Evolutionary conservation across 1,140 invertebrate genomes (phyloP).

Genomic region (Coelopa frigida): DNA sequence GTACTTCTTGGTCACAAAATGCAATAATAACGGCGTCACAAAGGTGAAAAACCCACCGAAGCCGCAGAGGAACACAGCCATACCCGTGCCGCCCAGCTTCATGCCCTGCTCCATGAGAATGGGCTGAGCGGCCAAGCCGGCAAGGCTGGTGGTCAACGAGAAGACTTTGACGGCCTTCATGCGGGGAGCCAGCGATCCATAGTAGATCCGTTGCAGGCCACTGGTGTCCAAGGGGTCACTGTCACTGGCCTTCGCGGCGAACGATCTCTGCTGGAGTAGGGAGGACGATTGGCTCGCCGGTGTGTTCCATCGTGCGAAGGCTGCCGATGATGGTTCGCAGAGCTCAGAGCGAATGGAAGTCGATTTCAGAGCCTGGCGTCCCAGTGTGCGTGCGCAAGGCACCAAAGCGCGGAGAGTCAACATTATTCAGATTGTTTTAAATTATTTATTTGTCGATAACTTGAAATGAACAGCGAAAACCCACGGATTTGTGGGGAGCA

Average conservation of each 20-base stretch:
- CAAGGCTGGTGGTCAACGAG: slow-evolving; percentile 65
- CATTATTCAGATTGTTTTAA: too few relatives aligned
- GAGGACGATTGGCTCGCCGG: neutral
- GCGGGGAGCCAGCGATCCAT: slow-evolving; percentile 57
- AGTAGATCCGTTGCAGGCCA: slow-evolving; percentile 49
- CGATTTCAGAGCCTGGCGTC: too few relatives aligned
- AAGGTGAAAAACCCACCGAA: slow-evolving; percentile 73
- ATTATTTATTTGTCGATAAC: too few relatives aligned
- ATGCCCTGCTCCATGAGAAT: slow-evolving; percentile 56
- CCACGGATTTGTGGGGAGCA: too few relatives aligned
- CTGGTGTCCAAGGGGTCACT: too few relatives aligned
- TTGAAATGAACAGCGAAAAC: too few relatives aligned
- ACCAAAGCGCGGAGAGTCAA: too few relatives aligned
- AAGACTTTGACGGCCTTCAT: slow-evolving; percentile 71
- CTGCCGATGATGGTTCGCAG: too few relatives aligned
- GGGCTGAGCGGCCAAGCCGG: slow-evolving; percentile 65
- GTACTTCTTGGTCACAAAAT: slow-evolving; percentile 80
- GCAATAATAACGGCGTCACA: slow-evolving; percentile 72
- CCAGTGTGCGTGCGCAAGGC: too few relatives aligned
- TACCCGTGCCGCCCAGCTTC: slow-evolving; percentile 48
- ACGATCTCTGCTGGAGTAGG: neutral
- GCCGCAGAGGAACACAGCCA: slow-evolving; percentile 54
- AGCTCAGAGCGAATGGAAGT: too few relatives aligned
- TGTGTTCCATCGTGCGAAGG: too few relatives aligned
- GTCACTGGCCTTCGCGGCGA: neutral